Evolutionary conservation across 2,888 invertebrate species (phyloP).

Genomic region (Lepidochitona cinerea): DNA sequence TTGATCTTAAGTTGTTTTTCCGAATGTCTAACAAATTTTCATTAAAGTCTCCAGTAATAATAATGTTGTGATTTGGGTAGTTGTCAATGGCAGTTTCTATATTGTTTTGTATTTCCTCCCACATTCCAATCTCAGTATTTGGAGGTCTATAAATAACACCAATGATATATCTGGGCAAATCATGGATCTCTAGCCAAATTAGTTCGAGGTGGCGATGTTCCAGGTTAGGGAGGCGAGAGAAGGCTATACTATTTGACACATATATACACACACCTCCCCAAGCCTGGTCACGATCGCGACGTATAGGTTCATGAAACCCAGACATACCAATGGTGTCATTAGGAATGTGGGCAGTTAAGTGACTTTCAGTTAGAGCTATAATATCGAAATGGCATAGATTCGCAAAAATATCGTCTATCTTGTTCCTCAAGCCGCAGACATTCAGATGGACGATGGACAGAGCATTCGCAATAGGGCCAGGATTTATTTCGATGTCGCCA

Average conservation of each 20-base stretch:
- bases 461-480: neutral
- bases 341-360: neutral
- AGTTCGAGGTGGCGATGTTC: neutral
- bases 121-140: neutral
- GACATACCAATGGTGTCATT: neutral
- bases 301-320: neutral
- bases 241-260: neutral
- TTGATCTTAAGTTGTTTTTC: no score
- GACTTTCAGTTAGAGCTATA: neutral
- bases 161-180: neutral
- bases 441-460: neutral
- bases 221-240: neutral
- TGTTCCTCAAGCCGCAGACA: neutral
- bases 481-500: neutral
- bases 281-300: no score
- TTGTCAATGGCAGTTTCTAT: neutral
- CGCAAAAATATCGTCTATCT: no score
- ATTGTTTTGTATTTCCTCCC: neutral
- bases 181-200: neutral
- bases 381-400: neutral
- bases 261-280: neutral
- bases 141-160: neutral
- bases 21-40: no score
- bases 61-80: no score
- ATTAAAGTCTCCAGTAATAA: no score